Base-by-base conservation (phyloP, 2,797 vertebrate species). In the Pteropus rufus region DNA sequence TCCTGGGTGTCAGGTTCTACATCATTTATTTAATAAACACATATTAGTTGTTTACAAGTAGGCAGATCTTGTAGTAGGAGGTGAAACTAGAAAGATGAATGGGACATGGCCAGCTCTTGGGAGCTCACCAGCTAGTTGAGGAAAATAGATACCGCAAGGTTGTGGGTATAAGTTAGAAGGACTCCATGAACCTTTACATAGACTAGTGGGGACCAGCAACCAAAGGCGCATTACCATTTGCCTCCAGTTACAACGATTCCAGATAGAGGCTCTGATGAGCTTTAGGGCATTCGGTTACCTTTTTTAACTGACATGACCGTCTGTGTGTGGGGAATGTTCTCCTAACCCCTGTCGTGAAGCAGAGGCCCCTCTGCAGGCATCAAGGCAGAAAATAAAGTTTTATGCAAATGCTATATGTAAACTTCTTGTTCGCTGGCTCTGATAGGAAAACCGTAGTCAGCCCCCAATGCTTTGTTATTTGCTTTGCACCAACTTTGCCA, bases 401-500 rank as follows among this genome's bases (percentile, higher is more conserved):
- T 82, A 36, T 88, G 39, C 29, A 58, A 76, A 85, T 29, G 26
- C 52, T 93, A 10, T 34, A 34, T 62, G 73, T 96, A 94, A 94
- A 77, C 77, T 58, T 87, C 60, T 58, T 36, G 39, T 94, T 96
- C 73, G 60, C 56, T 67, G 52, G 1, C 75, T 62, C 67, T 92
- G 75, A 75, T 92, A 82, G 65, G 72, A 41, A 86, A 85, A 52
- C 46, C 72, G 26, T 58, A 91, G 88, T 56, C 36, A 3, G 4
- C 36, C 58, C 34, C 41, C 31, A 23, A 12, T 34, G 29, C 49
- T 95, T 83, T 87, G 19, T 81, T 96, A 85, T 36, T 97, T 92
- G 56, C n/a, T 44, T 91, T 95, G n/a, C 34, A 75, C n/a, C 56
- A 75, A 0, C 7, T 36, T 44, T 64, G 60, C 72, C 89, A 93